phyloP scores from a whole-genome alignment of 2,888 invertebrate species.

The Dasypogon diadema region DNA sequence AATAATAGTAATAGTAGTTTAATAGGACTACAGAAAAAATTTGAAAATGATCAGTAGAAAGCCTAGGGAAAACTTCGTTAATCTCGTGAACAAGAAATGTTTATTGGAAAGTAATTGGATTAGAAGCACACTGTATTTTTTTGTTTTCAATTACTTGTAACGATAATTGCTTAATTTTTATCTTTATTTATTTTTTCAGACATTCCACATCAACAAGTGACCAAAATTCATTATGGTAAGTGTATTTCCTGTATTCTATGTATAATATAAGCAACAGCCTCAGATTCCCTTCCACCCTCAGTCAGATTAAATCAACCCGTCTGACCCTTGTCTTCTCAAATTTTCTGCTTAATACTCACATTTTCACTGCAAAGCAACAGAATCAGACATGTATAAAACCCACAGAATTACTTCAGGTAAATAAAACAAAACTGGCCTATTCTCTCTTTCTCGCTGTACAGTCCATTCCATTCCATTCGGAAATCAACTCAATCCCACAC shows the following conservation, averaged over 20 bases:
- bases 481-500: slow-evolving; percentile 1
- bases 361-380: not conserved
- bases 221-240: slow-evolving; percentile 55
- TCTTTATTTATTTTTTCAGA: slow-evolving; percentile 48
- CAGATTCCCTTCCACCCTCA: not conserved
- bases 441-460: not conserved
- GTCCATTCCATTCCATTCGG: no score
- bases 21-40: no score
- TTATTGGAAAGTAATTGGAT: no score
- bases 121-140: no score
- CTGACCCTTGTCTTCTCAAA: not conserved
- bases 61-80: no score
- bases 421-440: slow-evolving; percentile 6
- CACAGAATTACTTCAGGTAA: slow-evolving; percentile 29
- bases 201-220: slow-evolving; percentile 53
- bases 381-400: slow-evolving; percentile 34
- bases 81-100: no score
- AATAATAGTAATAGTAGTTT: no score
- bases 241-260: slow-evolving; percentile 22
- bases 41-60: no score
- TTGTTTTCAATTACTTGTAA: no score
- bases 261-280: slow-evolving; percentile 16
- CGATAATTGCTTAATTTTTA: no score
- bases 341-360: not conserved
- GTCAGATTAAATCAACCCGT: not conserved